These are phyloP conservation scores for Pyrgus malvae DNA, from an alignment of 2,888 invertebrate genomes.

Conservation along the genomic window DNA sequence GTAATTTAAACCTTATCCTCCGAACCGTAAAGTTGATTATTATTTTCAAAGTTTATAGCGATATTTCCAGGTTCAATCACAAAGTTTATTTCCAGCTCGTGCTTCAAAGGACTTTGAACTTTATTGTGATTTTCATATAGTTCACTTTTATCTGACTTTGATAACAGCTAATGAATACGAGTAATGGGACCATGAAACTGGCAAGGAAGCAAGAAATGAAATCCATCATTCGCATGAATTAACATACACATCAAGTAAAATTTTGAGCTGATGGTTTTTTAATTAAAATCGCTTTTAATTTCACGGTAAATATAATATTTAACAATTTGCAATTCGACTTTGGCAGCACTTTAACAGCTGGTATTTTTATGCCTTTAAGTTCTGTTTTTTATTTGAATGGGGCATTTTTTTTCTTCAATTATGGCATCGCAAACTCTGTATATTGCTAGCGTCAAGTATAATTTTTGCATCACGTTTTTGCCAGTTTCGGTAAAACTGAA, in stretches of 20 bases:
- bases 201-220: conserved; percentile 11
- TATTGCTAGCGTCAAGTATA: too few relatives aligned
- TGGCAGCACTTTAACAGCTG: too few relatives aligned
- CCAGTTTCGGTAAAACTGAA: too few relatives aligned
- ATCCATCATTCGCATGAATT: conserved; percentile 5
- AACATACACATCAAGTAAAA: conserved; percentile 8
- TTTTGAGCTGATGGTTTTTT: background rate
- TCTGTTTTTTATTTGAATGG: too few relatives aligned
- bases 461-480: too few relatives aligned
- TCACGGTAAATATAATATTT: background rate
- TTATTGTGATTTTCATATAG: background rate
- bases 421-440: too few relatives aligned
- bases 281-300: conserved; percentile 2
- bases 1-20: background rate
- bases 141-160: background rate
- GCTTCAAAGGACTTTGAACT: background rate
- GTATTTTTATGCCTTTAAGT: too few relatives aligned
- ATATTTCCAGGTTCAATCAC: conserved; percentile 11
- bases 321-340: too few relatives aligned
- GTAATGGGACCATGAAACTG: conserved; percentile 3
- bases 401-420: too few relatives aligned
- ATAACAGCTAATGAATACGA: background rate
- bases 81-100: too few relatives aligned
- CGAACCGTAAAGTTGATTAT: background rate
- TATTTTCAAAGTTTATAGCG: background rate